phyloP scores from a whole-genome alignment of 2,113 vertebrate genomes.

The Megaleporinus macrocephalus region DNA sequence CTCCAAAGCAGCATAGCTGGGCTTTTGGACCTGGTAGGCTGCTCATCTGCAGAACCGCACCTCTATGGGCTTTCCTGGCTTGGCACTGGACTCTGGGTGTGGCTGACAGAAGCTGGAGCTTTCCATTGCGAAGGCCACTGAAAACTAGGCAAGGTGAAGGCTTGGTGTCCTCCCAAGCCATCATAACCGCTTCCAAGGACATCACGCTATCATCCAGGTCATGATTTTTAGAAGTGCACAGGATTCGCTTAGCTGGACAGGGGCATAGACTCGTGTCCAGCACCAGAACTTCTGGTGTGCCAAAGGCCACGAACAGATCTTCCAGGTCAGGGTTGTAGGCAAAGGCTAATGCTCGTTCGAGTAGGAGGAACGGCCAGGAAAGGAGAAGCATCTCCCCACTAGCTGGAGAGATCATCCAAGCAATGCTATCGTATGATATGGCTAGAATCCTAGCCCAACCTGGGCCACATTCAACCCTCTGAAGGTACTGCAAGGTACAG shows the following conservation, averaged over 20 bases:
- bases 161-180: conserved; percentile 35
- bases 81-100: conserved; percentile 55
- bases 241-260: conserved; percentile 65
- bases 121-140: conserved; percentile 66
- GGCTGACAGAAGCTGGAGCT: conserved; percentile 61
- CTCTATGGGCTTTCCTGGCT: conserved; percentile 59
- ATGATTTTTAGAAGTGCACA: conserved; percentile 48
- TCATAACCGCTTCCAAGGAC: conserved; percentile 66
- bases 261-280: conserved; percentile 68
- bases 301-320: conserved; percentile 69
- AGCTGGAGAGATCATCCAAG: conserved; percentile 64
- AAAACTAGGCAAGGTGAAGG: conserved; percentile 61
- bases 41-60: conserved; percentile 61
- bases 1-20: conserved; percentile 70
- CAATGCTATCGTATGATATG: conserved; percentile 60
- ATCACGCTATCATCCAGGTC: conserved; percentile 58
- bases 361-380: conserved; percentile 68
- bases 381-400: conserved; percentile 63
- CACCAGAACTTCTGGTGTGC: conserved; percentile 64
- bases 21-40: conserved; percentile 45
- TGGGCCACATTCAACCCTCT: conserved; percentile 46
- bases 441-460: conserved; percentile 63
- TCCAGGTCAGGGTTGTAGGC: conserved; percentile 66
- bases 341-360: conserved; percentile 67
- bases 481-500: conserved; percentile 53